These are phyloP conservation scores for Nerophis ophidion DNA, from an alignment of 2,113 vertebrate genomes.

Conservation along the genomic window DNA sequence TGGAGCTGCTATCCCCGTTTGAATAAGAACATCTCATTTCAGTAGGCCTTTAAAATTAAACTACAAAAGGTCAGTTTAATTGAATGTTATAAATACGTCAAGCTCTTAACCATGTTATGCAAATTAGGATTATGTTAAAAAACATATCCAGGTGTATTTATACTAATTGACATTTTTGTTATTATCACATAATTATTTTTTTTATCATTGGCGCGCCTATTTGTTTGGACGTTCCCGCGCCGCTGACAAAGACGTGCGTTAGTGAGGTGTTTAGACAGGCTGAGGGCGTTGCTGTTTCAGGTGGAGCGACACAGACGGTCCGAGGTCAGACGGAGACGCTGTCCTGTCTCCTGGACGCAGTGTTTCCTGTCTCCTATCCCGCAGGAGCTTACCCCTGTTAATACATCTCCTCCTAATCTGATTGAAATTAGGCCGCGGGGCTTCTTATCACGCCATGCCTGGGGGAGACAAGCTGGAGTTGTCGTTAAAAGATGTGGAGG, in stretches of 20 bases:
- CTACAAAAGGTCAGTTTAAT: too few species aligned
- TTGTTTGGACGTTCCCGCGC: slow-evolving; percentile 23
- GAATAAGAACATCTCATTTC: too few species aligned
- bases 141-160: too few species aligned
- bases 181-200: too few species aligned
- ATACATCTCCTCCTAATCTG: neutral
- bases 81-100: too few species aligned
- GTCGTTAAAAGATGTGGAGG: neutral
- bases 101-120: too few species aligned
- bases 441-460: too few species aligned
- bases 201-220: neutral
- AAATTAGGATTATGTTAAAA: too few species aligned
- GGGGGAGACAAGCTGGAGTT: neutral
- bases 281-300: slow-evolving; percentile 52
- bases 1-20: too few species aligned
- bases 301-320: slow-evolving; percentile 46
- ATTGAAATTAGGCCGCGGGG: neutral
- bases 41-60: too few species aligned
- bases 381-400: neutral
- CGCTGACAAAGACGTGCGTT: slow-evolving; percentile 29
- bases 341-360: neutral
- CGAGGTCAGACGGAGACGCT: slow-evolving; percentile 38
- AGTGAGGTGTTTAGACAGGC: slow-evolving; percentile 38
- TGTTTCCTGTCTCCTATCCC: slow-evolving; percentile 16
- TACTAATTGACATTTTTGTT: too few species aligned